phyloP scores from a whole-genome alignment of 1,140 invertebrate species.

The Calycopis cecrops region DNA sequence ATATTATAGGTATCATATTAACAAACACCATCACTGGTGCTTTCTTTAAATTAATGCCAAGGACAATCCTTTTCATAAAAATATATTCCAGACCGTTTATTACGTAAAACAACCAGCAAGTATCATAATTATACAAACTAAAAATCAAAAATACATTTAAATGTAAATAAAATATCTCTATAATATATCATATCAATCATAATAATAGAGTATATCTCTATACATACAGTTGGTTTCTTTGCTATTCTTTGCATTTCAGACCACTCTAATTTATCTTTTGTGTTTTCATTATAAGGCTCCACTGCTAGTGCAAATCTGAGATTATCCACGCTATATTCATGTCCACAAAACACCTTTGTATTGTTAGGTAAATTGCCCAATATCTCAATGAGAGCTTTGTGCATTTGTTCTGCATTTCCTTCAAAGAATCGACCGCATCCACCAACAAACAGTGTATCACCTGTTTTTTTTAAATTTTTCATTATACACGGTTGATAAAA shows the following conservation, averaged over 20 bases:
- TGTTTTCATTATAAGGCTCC: slow-evolving; percentile 87
- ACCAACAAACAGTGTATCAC: slow-evolving; percentile 96
- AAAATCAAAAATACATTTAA: background rate
- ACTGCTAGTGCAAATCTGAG: slow-evolving; percentile 91
- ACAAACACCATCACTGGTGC: too few relatives aligned
- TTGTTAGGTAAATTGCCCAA: slow-evolving; percentile 86
- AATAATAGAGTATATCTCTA: background rate
- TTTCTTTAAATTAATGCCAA: too few relatives aligned
- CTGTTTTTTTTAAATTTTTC: slow-evolving; percentile 70
- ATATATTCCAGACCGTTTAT: too few relatives aligned
- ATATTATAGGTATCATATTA: too few relatives aligned
- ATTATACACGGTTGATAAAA: too few relatives aligned
- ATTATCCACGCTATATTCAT: slow-evolving; percentile 96
- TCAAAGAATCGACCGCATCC: slow-evolving; percentile 99
- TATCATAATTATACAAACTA: background rate
- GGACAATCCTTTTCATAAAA: too few relatives aligned
- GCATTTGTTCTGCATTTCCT: slow-evolving; percentile 95
- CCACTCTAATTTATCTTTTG: slow-evolving; percentile 85
- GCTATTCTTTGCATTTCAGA: slow-evolving; percentile 78
- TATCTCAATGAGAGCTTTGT: slow-evolving; percentile 86
- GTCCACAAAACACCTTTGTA: slow-evolving; percentile 97
- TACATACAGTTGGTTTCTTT: slow-evolving; percentile 84
- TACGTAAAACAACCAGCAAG: too few relatives aligned
- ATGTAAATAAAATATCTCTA: too few relatives aligned
- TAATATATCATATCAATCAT: background rate